These are phyloP conservation scores for Chaetodon trifasciatus DNA, from an alignment of 2,797 vertebrate species.

Conservation along the genomic window DNA sequence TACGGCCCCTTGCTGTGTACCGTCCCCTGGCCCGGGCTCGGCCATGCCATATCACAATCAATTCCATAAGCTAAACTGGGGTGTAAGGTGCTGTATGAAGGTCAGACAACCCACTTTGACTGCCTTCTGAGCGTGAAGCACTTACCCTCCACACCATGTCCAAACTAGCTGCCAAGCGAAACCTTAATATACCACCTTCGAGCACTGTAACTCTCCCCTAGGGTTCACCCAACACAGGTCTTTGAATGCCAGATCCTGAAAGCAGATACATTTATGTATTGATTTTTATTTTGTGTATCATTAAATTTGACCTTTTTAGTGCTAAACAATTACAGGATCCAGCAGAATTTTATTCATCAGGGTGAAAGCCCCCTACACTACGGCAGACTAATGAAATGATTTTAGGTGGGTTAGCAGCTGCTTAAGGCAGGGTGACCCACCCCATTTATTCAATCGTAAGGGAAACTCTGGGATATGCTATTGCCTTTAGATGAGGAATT, in stretches of 20 bases:
- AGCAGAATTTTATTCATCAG: slow-evolving; percentile 64
- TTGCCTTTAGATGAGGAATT: slow-evolving; percentile 72
- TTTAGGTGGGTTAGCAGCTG: slow-evolving; percentile 68
- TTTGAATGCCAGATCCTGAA: slow-evolving; percentile 44
- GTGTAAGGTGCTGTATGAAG: slow-evolving; percentile 69
- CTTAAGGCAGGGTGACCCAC: slow-evolving; percentile 72
- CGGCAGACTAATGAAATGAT: slow-evolving; percentile 66
- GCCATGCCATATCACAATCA: slow-evolving; percentile 73
- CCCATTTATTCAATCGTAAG: slow-evolving; percentile 66
- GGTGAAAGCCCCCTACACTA: slow-evolving; percentile 36
- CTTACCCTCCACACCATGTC: slow-evolving; percentile 70
- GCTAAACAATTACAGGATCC: slow-evolving; percentile 60
- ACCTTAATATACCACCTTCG: slow-evolving; percentile 53
- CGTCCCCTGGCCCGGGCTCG: slow-evolving; percentile 60
- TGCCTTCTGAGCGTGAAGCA: slow-evolving; percentile 73
- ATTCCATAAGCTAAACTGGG: slow-evolving; percentile 75
- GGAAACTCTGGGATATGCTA: slow-evolving; percentile 63
- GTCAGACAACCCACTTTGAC: slow-evolving; percentile 75
- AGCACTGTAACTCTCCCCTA: slow-evolving; percentile 33
- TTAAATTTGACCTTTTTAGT: slow-evolving; percentile 70
- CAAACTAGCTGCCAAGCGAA: slow-evolving; percentile 57
- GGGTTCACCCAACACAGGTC: slow-evolving; percentile 29
- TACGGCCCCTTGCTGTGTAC: slow-evolving; percentile 58
- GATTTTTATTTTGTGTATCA: slow-evolving; percentile 69
- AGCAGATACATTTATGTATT: slow-evolving; percentile 54